Percentiles rank a stretch among this genome's conserved stretches.
Conservation (phyloP, 2,888 invertebrate genomes). For the Mythimna vitellina region DNA sequence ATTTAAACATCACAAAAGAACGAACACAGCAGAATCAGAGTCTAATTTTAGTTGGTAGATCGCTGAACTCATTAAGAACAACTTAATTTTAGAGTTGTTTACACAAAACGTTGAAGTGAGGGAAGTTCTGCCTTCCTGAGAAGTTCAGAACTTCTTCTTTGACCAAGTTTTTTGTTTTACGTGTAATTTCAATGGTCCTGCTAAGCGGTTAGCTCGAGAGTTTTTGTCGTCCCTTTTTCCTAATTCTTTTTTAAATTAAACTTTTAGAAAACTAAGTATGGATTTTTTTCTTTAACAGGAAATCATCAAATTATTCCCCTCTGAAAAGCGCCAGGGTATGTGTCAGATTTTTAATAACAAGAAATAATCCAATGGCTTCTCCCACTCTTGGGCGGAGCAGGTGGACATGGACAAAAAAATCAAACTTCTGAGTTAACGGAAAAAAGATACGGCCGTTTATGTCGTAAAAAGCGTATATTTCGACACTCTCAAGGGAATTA, state of each 20-base stretch:
- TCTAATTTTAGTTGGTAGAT: slow-evolving; percentile 38
- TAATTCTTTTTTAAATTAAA: slow-evolving; percentile 8
- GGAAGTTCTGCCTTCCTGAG: slow-evolving; percentile 45
- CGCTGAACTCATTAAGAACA: slow-evolving; percentile 54
- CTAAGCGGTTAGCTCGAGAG: slow-evolving; percentile 38
- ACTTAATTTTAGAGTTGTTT: slow-evolving; percentile 58
- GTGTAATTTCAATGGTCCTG: slow-evolving; percentile 47
- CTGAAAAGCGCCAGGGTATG: too few relatives aligned
- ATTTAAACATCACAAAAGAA: slow-evolving; percentile 1
- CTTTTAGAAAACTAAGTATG: slow-evolving; percentile 2
- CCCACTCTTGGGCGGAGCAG: too few relatives aligned
- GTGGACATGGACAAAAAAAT: too few relatives aligned
- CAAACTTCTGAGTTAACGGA: too few relatives aligned
- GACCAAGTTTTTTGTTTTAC: slow-evolving; percentile 50
- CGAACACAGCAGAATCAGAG: slow-evolving; percentile 14
- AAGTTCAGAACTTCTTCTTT: slow-evolving; percentile 47
- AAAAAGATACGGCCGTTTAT: too few relatives aligned
- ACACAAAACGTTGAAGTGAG: slow-evolving; percentile 50
- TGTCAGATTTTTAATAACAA: too few relatives aligned
- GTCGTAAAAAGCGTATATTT: too few relatives aligned
- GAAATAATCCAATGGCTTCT: too few relatives aligned
- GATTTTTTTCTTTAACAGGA: not conserved
- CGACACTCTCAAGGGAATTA: too few relatives aligned
- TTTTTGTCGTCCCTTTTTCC: slow-evolving; percentile 13
- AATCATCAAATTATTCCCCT: too few relatives aligned